Percentiles rank a stretch among this genome's conserved stretches.
Evolutionary conservation across 92 coral and sea anemone species (phyloP).

Genomic region (Muricea muricata): DNA sequence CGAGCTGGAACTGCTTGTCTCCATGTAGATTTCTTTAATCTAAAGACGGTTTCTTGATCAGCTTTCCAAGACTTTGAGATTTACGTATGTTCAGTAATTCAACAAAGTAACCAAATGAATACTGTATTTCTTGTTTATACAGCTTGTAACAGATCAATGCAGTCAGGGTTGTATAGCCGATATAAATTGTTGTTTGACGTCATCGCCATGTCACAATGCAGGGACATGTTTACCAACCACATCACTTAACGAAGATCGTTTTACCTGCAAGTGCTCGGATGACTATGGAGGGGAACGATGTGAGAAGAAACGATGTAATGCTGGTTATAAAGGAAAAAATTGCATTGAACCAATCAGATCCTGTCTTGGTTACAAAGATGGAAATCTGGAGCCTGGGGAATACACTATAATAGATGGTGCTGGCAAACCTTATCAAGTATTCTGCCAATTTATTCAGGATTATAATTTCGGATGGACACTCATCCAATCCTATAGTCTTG

Average conservation of each 20-base stretch:
- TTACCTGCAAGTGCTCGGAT: neutral
- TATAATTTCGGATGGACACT: neutral
- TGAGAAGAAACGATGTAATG: neutral
- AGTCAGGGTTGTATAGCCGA: neutral
- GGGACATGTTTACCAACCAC: neutral
- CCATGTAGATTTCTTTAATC: too few relatives aligned
- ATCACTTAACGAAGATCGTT: neutral
- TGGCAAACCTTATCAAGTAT: neutral
- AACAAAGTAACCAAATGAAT: neutral
- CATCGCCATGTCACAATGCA: neutral
- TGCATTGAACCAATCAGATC: neutral
- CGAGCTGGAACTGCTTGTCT: too few relatives aligned
- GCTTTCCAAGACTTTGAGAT: too few relatives aligned
- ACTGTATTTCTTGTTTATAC: neutral
- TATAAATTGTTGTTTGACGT: neutral
- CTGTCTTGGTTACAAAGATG: neutral
- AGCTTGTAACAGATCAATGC: neutral
- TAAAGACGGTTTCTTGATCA: too few relatives aligned
- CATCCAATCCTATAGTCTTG: neutral
- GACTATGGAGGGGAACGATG: neutral
- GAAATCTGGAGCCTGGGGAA: neutral
- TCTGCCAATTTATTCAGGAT: neutral
- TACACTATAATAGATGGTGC: neutral
- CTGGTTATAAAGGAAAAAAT: neutral
- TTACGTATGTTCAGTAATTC: too few relatives aligned